Base-by-base conservation (phyloP, 2,113 vertebrate species). In the Cryptomyrus ogoouensis region DNA sequence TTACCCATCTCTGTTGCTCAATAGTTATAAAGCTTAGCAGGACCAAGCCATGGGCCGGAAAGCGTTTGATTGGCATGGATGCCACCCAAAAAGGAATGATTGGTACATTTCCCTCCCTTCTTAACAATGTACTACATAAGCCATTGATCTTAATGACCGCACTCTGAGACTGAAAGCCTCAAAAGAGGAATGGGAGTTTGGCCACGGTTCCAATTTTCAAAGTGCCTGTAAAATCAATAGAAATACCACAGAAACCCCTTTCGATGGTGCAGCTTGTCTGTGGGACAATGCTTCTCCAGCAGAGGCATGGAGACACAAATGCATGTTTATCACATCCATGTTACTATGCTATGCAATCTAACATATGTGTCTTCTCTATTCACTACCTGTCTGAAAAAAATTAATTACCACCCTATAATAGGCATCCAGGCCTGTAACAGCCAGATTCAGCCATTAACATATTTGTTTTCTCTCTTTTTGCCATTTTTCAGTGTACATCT, bases 161-260 rank as follows among this genome's bases (percentile, higher is more conserved):
- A 52, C 6, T 56, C 15, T 35, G 85, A 87, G 50, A 31, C 27
- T 87, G 85, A 87, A 87, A 87, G 50, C 85, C 85, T 87, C 85
- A 87, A 87, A 87, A 87, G 85, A 53, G 85, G 31, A 87, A 53
- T 86, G 84, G 44, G n/a, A 50, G 46, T 86, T 27, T 50, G n/a
- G 44, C 47, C 21, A 27, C 47, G 13, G 24, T 27, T 31, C 47
- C n/a, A 50, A 86, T 87, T 53, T 31, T 39, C 85, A 56, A 53
- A n/a, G 47, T 39, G 31, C 50, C n/a, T 53, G 49, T 53, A 87
- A 87, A 53, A 87, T 87, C 50, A 19, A 53, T 56, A 50, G 6
- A 87, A 53, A 87, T 8, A 31, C 19, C 84, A 50, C 84, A 53
- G 17, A 53, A 87, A 56, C 27, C 31, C 85, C 27, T 53, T 87